Conservation (phyloP, 2,113 vertebrate species). For the Daphoenositta chrysoptera region DNA sequence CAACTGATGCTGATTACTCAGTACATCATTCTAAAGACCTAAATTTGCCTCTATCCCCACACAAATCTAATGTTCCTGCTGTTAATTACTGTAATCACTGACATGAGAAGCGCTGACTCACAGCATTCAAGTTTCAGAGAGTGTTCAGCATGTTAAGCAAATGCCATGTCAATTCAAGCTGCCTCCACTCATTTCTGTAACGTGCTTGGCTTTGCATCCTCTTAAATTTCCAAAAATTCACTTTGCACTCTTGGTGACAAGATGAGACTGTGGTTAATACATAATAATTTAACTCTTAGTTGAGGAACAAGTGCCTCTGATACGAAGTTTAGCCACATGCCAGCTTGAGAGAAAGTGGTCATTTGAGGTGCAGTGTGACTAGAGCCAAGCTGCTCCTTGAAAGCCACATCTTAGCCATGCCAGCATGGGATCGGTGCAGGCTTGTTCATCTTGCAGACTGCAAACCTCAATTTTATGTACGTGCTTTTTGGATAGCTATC, state of each 20-base stretch:
- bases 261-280: background rate
- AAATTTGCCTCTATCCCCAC: conserved; percentile 50
- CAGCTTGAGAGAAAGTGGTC: background rate
- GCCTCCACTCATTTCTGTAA: background rate
- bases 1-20: conserved; percentile 43
- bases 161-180: conserved; percentile 1
- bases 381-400: background rate
- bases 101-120: conserved; percentile 59
- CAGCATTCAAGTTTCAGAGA: conserved; percentile 35
- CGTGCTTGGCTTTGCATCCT: conserved; percentile 3
- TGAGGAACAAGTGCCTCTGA: background rate
- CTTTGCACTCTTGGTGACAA: background rate
- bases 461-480: background rate
- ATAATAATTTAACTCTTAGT: background rate
- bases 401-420: background rate
- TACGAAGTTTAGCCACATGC: background rate
- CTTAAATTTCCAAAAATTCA: background rate
- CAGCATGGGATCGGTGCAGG: background rate
- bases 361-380: background rate
- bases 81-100: conserved; percentile 62
- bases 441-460: background rate
- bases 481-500: background rate
- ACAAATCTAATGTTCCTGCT: conserved; percentile 50
- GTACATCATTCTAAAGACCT: conserved; percentile 37
- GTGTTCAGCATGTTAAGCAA: conserved; percentile 29